phyloP scores from a whole-genome alignment of 2,888 invertebrate species.

The Ennomos fuscantarius region DNA sequence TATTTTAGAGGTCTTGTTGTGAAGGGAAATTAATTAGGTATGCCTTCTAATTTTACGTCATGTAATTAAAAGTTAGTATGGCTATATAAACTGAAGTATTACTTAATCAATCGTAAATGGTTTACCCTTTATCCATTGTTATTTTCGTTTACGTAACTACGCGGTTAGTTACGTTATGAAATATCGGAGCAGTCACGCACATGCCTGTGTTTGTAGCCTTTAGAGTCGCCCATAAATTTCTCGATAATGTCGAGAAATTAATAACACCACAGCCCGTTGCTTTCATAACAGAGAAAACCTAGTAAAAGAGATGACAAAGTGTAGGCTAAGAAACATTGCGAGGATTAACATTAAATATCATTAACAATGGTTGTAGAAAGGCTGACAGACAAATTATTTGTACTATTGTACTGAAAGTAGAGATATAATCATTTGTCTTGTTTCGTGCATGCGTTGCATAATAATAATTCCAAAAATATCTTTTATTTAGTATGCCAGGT shows the following conservation, averaged over 20 bases:
- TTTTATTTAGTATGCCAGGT: too few species aligned
- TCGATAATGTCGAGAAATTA: constrained; percentile 7
- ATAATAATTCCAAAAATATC: too few species aligned
- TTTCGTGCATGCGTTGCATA: too few species aligned
- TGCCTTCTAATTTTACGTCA: too few species aligned
- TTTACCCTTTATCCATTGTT: constrained; percentile 7
- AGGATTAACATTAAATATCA: background rate
- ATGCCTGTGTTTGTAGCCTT: constrained; percentile 10
- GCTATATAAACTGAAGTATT: background rate
- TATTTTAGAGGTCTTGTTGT: too few species aligned
- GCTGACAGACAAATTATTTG: too few species aligned
- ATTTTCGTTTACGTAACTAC: constrained; percentile 12
- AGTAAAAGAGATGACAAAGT: constrained; percentile 1
- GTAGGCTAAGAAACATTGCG: constrained; percentile 1
- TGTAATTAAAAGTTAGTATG: too few species aligned
- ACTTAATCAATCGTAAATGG: constrained; percentile 9
- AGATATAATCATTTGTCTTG: too few species aligned
- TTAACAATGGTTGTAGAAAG: too few species aligned
- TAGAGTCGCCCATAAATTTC: constrained; percentile 10
- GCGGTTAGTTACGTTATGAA: constrained; percentile 15
- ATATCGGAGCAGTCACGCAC: constrained; percentile 27
- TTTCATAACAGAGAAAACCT: background rate
- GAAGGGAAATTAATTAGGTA: too few species aligned
- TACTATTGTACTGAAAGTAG: too few species aligned
- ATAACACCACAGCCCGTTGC: constrained; percentile 1